Conservation (phyloP, 2,888 invertebrate genomes). For the Acrocyrtus sp. region DNA sequence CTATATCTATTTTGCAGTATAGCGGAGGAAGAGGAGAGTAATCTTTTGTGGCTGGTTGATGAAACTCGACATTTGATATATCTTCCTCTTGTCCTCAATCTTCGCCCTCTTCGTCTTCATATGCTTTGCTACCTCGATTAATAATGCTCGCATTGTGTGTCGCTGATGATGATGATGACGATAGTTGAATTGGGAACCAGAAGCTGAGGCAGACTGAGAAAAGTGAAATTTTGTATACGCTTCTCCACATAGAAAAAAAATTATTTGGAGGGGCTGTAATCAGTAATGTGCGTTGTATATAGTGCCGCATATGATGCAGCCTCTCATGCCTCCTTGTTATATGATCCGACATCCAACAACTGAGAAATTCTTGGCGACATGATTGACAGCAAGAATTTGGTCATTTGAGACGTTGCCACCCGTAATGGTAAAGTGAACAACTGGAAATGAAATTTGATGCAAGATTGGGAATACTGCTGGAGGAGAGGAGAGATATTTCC, state of each 20-base stretch:
- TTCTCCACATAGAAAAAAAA: background rate
- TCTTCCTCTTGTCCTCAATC: constrained; percentile 28
- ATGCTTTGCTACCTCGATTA: constrained; percentile 40
- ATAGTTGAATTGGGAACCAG: constrained; percentile 1
- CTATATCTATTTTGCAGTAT: too few species aligned
- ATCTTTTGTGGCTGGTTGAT: constrained; percentile 34
- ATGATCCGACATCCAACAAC: constrained; percentile 35
- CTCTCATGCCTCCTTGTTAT: constrained; percentile 12
- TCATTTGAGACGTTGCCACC: constrained; percentile 41
- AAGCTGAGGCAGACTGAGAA: background rate
- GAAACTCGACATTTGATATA: constrained; percentile 44
- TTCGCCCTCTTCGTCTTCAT: constrained; percentile 29
- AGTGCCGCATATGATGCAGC: too few species aligned
- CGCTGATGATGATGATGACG: constrained; percentile 24
- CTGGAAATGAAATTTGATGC: constrained; percentile 31
- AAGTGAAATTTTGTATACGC: background rate
- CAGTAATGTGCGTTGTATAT: too few species aligned
- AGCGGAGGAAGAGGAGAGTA: constrained; percentile 1
- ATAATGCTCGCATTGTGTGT: constrained; percentile 40
- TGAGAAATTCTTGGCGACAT: constrained; percentile 38
- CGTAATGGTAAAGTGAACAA: constrained; percentile 10
- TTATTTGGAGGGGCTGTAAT: too few species aligned
- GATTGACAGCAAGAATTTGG: constrained; percentile 27
- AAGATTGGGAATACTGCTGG: constrained; percentile 27
- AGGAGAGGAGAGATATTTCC: too few species aligned